Evolutionary conservation across 2,113 vertebrate species (phyloP), one percentile per base, ranked within the genome.

Genomic region (Grammomys dolichurus): DNA sequence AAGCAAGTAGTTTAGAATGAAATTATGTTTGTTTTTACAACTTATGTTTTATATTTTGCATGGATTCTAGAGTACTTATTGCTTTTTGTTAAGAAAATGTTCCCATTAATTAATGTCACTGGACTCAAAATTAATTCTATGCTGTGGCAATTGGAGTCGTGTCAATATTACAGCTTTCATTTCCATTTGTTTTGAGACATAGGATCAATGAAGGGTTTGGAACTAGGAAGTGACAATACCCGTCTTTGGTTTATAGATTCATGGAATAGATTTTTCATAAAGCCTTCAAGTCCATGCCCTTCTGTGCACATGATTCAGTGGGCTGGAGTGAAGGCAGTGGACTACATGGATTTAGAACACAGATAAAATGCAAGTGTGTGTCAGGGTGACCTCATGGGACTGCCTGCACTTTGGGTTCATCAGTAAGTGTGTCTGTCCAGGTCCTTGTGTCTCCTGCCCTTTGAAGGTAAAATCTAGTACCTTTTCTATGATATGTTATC

Each of bases 61-160:
- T 4, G 2, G 5, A 89, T 94, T 86, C 43, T 87, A 63, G 0
- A 63, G 17, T 48, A 33, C 20, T 0, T 8, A 31, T 86, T 94
- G 14, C 26, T 93, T 92, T 93, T 77, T 92, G 40, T 72, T 80
- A 36, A 72, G 11, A 85, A 60, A 20, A 63, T 90, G 9, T 82
- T 90, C 3, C 26, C 31, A 20, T 19, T 69, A 69, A 69, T 69
- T 84, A 84, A 43, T 67, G 14, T 10, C 40, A 73, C 31, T 48
- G 54, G 13, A 60, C 77, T 93, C 6, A 40, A 76, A 33, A 87
- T 48, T 16, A 46, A 75, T 73, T 95, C 33, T 26, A 10, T 51
- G 16, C 5, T 24, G 28, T 90, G 43, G 36, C 0, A 43, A 11
- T 36, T 80, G 20, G 26, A 1, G 4, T 51, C 67, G 3, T 82